Evolutionary conservation across 2,888 invertebrate genomes (phyloP).

Genomic region (Morpho helenor): DNA sequence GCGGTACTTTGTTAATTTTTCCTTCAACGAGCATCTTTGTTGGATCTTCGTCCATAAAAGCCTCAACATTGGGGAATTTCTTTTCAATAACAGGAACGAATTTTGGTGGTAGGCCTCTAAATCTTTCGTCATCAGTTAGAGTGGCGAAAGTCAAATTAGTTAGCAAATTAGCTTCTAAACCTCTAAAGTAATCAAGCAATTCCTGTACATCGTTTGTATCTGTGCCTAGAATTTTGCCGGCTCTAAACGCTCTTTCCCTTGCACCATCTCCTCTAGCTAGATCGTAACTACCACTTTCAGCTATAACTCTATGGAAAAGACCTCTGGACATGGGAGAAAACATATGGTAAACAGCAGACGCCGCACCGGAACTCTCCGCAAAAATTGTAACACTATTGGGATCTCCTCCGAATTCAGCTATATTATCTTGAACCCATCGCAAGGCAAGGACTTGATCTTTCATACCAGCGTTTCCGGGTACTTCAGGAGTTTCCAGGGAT

Average conservation of each 20-base stretch:
- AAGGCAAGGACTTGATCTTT: constrained; percentile 59
- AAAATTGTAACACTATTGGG: constrained; percentile 56
- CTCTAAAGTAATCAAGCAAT: constrained; percentile 32
- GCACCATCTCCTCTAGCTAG: constrained; percentile 29
- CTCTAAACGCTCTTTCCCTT: constrained; percentile 40
- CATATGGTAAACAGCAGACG: constrained; percentile 55
- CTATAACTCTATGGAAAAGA: constrained; percentile 60
- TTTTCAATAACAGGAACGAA: constrained; percentile 54
- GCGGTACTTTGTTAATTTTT: constrained; percentile 43
- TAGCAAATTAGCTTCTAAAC: constrained; percentile 40
- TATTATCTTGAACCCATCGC: constrained; percentile 52
- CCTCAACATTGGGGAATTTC: constrained; percentile 37
- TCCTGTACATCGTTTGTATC: constrained; percentile 22
- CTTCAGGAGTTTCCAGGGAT: constrained; percentile 45
- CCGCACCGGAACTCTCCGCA: constrained; percentile 64
- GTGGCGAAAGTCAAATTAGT: constrained; percentile 37
- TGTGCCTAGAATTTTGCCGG: constrained; percentile 44
- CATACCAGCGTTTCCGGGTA: constrained; percentile 61
- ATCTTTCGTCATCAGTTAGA: constrained; percentile 43
- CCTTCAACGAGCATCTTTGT: constrained; percentile 36
- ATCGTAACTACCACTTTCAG: constrained; percentile 54
- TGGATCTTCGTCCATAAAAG: constrained; percentile 46
- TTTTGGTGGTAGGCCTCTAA: constrained; percentile 43
- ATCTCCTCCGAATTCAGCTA: constrained; percentile 53
- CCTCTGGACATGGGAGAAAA: constrained; percentile 61